phyloP scores from a whole-genome alignment of 2,888 invertebrate genomes.

The Pediacus dermestoides region DNA sequence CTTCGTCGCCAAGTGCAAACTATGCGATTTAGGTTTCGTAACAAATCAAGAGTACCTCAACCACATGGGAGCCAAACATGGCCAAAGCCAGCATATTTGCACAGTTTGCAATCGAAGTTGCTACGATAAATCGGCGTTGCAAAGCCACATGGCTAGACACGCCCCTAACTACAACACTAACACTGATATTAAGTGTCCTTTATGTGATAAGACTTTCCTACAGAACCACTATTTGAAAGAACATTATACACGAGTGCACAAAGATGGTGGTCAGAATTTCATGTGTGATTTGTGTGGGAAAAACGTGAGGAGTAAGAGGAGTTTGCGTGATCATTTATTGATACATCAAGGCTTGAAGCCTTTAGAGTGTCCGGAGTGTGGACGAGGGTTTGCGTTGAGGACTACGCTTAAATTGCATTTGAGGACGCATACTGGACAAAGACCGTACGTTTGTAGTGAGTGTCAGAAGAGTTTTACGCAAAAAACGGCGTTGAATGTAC shows the following conservation, averaged over 20 bases:
- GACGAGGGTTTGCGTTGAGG: constrained; percentile 43
- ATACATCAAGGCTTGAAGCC: constrained; percentile 44
- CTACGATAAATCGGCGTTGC: constrained; percentile 33
- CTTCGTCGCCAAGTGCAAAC: constrained; percentile 52
- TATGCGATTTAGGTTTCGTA: constrained; percentile 35
- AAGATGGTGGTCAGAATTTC: constrained; percentile 34
- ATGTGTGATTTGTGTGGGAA: constrained; percentile 42
- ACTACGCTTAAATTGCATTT: constrained; percentile 45
- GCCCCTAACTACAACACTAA: constrained; percentile 24
- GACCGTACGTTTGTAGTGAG: constrained; percentile 38
- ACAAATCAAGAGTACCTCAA: constrained; percentile 37
- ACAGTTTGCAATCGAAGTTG: constrained; percentile 35
- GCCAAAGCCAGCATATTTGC: constrained; percentile 32
- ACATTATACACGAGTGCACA: constrained; percentile 33
- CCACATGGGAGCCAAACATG: constrained; percentile 35
- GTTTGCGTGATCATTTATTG: constrained; percentile 43
- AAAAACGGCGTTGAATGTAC: constrained; percentile 35
- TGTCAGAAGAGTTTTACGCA: constrained; percentile 42
- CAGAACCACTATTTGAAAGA: constrained; percentile 35
- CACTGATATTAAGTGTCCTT: constrained; percentile 39
- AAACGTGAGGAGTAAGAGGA: constrained; percentile 34
- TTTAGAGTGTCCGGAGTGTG: constrained; percentile 44
- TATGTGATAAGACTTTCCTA: constrained; percentile 37
- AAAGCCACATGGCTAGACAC: constrained; percentile 36
- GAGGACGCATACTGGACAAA: constrained; percentile 46